Conservation (phyloP, 2,113 vertebrate genomes). For the Dascyllus trimaculatus region DNA sequence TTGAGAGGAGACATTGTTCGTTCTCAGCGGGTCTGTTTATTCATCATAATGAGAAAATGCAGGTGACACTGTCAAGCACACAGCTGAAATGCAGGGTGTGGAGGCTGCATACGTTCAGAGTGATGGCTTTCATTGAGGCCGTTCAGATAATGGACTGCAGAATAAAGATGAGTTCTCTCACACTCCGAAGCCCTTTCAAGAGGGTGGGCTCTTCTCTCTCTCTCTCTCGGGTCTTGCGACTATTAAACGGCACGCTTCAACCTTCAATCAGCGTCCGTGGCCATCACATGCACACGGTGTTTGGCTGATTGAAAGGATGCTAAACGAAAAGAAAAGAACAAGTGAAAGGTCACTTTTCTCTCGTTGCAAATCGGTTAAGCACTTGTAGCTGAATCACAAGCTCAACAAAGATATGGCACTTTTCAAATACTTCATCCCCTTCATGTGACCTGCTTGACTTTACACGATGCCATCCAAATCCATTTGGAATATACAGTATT, state of each 20-base stretch:
- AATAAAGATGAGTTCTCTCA: slow-evolving; percentile 58
- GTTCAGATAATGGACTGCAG: slow-evolving; percentile 43
- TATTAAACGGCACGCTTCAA: slow-evolving; percentile 29
- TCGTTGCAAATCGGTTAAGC: slow-evolving; percentile 12
- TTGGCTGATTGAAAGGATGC: slow-evolving; percentile 34
- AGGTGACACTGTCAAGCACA: slow-evolving; percentile 33
- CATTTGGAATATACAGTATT: slow-evolving; percentile 8
- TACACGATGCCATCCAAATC: neutral
- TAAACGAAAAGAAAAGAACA: neutral
- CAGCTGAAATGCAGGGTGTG: slow-evolving; percentile 20
- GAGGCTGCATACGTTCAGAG: slow-evolving; percentile 15
- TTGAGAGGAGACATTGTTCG: slow-evolving; percentile 39
- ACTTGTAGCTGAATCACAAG: slow-evolving; percentile 29
- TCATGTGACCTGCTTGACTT: slow-evolving; percentile 39
- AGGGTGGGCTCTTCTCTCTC: neutral
- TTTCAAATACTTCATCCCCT: slow-evolving; percentile 14
- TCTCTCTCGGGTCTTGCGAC: neutral
- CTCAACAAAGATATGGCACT: neutral
- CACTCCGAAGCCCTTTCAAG: slow-evolving; percentile 38
- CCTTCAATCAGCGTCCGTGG: slow-evolving; percentile 23
- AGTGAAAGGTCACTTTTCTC: slow-evolving; percentile 5
- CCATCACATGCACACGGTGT: neutral
- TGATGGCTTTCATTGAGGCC: slow-evolving; percentile 27
- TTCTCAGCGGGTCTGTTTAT: slow-evolving; percentile 57
- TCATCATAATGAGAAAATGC: slow-evolving; percentile 58